Conservation (phyloP, 2,113 vertebrate species). For the Callorhinus ursinus region DNA sequence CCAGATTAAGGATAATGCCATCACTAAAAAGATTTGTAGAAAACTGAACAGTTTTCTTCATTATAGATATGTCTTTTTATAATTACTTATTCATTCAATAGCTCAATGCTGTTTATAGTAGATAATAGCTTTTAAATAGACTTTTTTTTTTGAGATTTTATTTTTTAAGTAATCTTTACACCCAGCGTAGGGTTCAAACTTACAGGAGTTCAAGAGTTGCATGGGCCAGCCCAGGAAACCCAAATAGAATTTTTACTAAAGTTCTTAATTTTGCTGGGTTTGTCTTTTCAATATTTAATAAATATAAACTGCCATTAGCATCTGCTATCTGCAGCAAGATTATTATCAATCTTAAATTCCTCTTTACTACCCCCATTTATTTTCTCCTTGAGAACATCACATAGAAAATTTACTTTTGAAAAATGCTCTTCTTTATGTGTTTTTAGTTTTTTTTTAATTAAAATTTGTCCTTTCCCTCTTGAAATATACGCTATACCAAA, state of each 20-base stretch:
- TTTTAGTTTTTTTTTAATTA: slow-evolving; percentile 54
- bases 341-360: neutral
- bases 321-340: neutral
- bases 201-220: neutral
- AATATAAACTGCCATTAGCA: neutral
- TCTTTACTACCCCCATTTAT: neutral
- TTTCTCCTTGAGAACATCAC: neutral
- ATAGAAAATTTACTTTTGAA: slow-evolving; percentile 42
- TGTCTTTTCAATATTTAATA: neutral
- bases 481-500: neutral
- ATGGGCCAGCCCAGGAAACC: neutral
- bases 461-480: neutral
- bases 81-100: neutral
- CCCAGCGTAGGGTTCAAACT: neutral
- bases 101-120: neutral
- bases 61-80: neutral
- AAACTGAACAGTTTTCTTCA: neutral
- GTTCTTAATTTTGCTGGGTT: slow-evolving; percentile 13
- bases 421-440: neutral
- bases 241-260: slow-evolving; percentile 38
- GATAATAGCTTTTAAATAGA: neutral
- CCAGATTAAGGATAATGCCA: neutral
- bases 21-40: neutral
- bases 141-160: neutral
- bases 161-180: neutral